Percentiles rank a stretch among this genome's conserved stretches.
Conservation (phyloP, 1,140 invertebrate genomes). For the Drosophila lowei region DNA sequence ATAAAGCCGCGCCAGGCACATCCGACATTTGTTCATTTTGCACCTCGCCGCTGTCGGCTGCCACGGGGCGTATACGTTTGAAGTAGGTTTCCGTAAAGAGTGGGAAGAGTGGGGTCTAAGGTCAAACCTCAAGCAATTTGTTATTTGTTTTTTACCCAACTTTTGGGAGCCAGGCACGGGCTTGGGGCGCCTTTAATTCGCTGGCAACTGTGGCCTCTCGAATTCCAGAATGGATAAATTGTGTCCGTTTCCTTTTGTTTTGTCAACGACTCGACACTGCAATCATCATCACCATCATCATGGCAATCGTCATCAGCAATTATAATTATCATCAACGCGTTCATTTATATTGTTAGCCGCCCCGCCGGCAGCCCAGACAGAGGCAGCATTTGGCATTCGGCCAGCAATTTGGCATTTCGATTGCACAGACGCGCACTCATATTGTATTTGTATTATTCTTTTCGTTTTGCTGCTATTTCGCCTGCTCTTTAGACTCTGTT, state of each 20-base stretch:
- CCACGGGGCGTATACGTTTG: conserved; percentile 4
- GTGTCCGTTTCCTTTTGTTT: conserved; percentile 73
- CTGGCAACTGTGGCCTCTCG: conserved; percentile 38
- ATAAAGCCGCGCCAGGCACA: conserved; percentile 30
- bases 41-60: conserved; percentile 20
- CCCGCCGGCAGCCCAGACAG: conserved; percentile 12
- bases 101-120: conserved; percentile 8
- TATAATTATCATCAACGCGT: conserved; percentile 58
- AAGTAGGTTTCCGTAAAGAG: background rate
- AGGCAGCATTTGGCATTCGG: conserved; percentile 67
- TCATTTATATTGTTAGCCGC: conserved; percentile 59
- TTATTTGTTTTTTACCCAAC: conserved; percentile 65
- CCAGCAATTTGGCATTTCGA: conserved; percentile 79
- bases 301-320: conserved; percentile 38
- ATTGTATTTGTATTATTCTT: conserved; percentile 35
- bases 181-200: conserved; percentile 48
- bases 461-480: background rate
- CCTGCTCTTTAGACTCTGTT: background rate
- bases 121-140: conserved; percentile 41
- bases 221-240: conserved; percentile 65
- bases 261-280: conserved; percentile 56
- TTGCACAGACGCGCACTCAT: conserved; percentile 60
- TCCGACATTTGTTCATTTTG: conserved; percentile 34
- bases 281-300: conserved; percentile 48
- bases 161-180: conserved; percentile 45